phyloP scores from a whole-genome alignment of 2,113 vertebrate genomes.

The Dicerorhinus sumatrensis region DNA sequence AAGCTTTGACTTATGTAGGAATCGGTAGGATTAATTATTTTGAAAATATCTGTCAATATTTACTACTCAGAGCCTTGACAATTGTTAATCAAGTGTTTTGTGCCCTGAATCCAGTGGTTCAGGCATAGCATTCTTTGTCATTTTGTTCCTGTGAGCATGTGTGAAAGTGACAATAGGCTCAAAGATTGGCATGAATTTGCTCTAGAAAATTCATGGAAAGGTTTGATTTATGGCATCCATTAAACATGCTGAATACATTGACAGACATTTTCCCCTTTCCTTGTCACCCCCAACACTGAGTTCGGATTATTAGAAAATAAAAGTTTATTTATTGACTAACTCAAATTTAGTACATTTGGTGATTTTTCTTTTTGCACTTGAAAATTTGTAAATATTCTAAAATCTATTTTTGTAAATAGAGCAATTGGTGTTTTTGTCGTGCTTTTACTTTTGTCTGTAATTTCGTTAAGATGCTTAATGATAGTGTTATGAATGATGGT shows the following conservation, averaged over 20 bases:
- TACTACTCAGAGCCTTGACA: conserved; percentile 61
- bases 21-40: conserved; percentile 39
- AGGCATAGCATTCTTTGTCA: conserved; percentile 86
- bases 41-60: conserved; percentile 52
- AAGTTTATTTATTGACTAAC: conserved; percentile 62
- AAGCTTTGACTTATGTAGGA: conserved; percentile 52
- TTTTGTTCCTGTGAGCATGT: conserved; percentile 88
- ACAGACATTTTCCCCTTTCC: conserved; percentile 84
- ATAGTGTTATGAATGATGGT: conserved; percentile 33
- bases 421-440: conserved; percentile 20
- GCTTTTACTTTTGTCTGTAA: conserved; percentile 46
- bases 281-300: conserved; percentile 59
- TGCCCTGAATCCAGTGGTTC: conserved; percentile 83
- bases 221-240: conserved; percentile 83
- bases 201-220: conserved; percentile 87
- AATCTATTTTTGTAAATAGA: conserved; percentile 53
- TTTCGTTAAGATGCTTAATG: conserved; percentile 61
- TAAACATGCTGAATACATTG: conserved; percentile 82
- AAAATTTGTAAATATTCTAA: conserved; percentile 58
- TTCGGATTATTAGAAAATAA: conserved; percentile 69
- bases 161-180: conserved; percentile 85
- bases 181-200: conserved; percentile 86
- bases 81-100: conserved; percentile 62
- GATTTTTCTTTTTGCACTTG: conserved; percentile 59
- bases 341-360: conserved; percentile 51